A percentile compares a stretch with the other conserved stretches of the same genome.
Conservation (phyloP, 2,113 vertebrate genomes). For the Hippocampus guttulatus region DNA sequence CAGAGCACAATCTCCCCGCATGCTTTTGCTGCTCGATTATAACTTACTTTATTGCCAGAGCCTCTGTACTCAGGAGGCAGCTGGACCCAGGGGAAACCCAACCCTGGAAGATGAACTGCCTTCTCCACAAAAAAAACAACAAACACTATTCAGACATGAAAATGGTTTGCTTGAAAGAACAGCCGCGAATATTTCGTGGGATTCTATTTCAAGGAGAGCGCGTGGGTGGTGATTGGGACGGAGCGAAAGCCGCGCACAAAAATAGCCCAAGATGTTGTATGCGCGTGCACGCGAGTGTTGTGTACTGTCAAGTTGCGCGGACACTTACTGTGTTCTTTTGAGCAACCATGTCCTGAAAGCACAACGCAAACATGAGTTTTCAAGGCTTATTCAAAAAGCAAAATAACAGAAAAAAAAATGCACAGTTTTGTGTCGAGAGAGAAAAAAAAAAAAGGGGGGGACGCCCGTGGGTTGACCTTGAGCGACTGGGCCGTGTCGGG, state of each 20-base stretch:
- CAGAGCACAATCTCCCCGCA: conserved; percentile 36
- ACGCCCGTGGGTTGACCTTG: conserved; percentile 73
- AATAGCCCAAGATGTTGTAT: conserved; percentile 26
- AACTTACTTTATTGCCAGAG: conserved; percentile 83
- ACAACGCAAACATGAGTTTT: conserved; percentile 17
- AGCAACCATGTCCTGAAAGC: conserved; percentile 83
- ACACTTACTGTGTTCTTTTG: conserved; percentile 92
- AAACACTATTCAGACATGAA: conserved; percentile 20
- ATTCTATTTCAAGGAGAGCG: conserved; percentile 8
- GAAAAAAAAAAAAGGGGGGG: too few species aligned
- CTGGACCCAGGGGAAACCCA: conserved; percentile 78
- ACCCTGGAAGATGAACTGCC: conserved; percentile 53
- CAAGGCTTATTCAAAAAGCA: background rate
- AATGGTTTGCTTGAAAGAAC: conserved; percentile 10
- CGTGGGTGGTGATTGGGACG: conserved; percentile 5
- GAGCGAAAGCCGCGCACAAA: conserved; percentile 15
- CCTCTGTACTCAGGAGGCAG: conserved; percentile 80
- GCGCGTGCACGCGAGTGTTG: conserved; percentile 16
- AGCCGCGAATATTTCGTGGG: background rate
- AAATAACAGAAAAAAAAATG: too few species aligned
- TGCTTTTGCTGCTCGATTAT: conserved; percentile 41
- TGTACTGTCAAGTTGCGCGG: background rate
- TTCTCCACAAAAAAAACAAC: conserved; percentile 62
- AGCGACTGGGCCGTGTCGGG: conserved; percentile 84
- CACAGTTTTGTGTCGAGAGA: too few species aligned